Base-by-base conservation (phyloP, 2,797 vertebrate species). In the Rhynchotus rufescens region DNA sequence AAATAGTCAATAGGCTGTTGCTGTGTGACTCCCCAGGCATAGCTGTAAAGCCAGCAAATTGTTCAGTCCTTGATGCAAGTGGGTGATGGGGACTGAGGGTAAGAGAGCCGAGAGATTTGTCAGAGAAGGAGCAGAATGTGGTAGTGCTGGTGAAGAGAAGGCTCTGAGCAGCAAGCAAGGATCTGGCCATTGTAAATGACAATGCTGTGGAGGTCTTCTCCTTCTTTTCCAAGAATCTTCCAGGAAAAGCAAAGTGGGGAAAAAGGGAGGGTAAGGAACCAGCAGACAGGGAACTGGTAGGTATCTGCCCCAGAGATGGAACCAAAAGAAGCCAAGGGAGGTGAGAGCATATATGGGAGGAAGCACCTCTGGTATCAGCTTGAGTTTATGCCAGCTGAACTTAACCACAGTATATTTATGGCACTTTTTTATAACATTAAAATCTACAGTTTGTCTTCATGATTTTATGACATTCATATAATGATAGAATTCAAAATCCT, bases 241-340 rank as follows among this genome's bases (percentile, higher is more conserved):
- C 23, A 40, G 9, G 9, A 51, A 56, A 17, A 67, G 6, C 1
- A 0, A 7, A 8, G 42, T 10, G 15, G 52, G 21, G 56, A 30
- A 62, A 40, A 59, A 34, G 61, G 17, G 73, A 84, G 59, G 3
- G 6, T 20, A 84, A 66, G 45, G 12, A 61, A 91, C 54, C 54
- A n/a, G 17, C 30, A n/a, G 62, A 12, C 7, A 77, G 21, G 14
- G 14, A 72, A 67, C 9, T 0, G 0, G 30, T 2, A 89, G 4
- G 5, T 26, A 15, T 8, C 30, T n/a, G 6, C 54, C 30, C 17
- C 30, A n/a, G 30, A 56, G 17, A n/a, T 28, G 30, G 17, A 56
- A 11, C 15, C 10, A 19, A n/a, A 56, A 56, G 54, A 17, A 56
- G 54, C 30, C 8, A 19, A 17, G 30, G 54, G 28, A 56, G 30